Conservation (phyloP, 2,888 invertebrate species). For the Lissonota sp. region DNA sequence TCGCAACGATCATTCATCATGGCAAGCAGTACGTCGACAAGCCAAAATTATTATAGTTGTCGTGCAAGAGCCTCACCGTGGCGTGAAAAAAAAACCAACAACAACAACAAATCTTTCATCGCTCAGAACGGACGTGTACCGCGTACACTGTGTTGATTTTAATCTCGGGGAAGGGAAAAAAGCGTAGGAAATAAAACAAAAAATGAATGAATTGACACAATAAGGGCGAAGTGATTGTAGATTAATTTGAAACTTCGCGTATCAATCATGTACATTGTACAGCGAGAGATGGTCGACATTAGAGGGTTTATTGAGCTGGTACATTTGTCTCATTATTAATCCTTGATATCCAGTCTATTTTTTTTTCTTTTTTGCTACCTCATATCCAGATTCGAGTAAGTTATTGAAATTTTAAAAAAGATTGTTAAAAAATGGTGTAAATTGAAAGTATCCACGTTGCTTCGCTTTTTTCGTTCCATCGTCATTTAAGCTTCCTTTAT, state of each 20-base stretch:
- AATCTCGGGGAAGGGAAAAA: not conserved
- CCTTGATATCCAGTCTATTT: not conserved
- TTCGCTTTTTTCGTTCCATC: too few relatives aligned
- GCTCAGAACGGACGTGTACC: constrained; percentile 19
- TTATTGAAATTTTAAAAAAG: too few relatives aligned
- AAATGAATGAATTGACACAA: constrained; percentile 36
- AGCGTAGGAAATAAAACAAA: not conserved
- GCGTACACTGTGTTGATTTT: constrained; percentile 29
- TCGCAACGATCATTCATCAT: constrained; percentile 92
- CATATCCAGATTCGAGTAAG: too few relatives aligned
- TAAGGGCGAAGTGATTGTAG: constrained; percentile 49
- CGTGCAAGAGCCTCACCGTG: constrained; percentile 9
- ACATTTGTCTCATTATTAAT: constrained; percentile 18
- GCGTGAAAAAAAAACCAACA: constrained; percentile 32
- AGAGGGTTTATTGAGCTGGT: constrained; percentile 54
- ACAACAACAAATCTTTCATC: constrained; percentile 24
- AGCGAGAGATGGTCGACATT: constrained; percentile 58
- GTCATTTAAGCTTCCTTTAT: too few relatives aligned
- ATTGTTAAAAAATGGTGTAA: too few relatives aligned
- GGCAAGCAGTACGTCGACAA: constrained; percentile 98
- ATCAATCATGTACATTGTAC: constrained; percentile 61
- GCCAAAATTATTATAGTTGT: constrained; percentile 89
- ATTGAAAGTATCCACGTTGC: too few relatives aligned
- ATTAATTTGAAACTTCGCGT: constrained; percentile 55
- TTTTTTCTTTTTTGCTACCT: not conserved